These are phyloP conservation scores for Oasisia sp. DNA, from an alignment of 2,888 invertebrate species.

Conservation along the genomic window DNA sequence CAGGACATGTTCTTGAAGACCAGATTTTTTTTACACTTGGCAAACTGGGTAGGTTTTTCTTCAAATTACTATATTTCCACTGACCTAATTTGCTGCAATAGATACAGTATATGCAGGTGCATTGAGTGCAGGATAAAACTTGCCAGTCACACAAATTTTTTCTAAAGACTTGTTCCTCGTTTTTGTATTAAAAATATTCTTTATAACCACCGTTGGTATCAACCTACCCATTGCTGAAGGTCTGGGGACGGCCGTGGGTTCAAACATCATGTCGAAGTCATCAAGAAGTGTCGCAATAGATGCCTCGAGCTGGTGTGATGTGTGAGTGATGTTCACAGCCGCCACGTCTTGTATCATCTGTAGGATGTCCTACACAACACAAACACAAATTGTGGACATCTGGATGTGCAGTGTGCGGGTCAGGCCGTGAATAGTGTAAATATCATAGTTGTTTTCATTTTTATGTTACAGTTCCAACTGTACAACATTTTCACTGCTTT, in stretches of 20 bases:
- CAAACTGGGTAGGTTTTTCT: no score
- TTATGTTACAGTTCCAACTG: no score
- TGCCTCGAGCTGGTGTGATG: constrained; percentile 42
- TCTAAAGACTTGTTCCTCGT: no score
- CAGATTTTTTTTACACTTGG: no score
- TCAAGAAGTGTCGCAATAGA: constrained; percentile 44
- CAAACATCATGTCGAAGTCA: constrained; percentile 50
- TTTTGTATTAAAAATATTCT: neutral
- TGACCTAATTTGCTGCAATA: neutral
- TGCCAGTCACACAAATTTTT: no score
- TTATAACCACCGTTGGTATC: neutral
- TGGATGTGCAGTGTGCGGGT: neutral
- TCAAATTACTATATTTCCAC: no score
- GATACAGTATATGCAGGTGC: neutral
- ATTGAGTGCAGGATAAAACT: neutral
- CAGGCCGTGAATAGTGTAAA: no score
- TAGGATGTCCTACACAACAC: neutral
- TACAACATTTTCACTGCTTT: no score
- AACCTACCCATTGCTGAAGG: constrained; percentile 49
- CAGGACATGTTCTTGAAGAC: no score
- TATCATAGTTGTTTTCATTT: no score
- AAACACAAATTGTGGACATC: neutral
- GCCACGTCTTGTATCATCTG: constrained; percentile 49
- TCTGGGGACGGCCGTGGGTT: constrained; percentile 50
- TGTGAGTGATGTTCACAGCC: constrained; percentile 41